Base-by-base conservation (phyloP, 23 tunicate genomes). In the Corella eumyota region DNA sequence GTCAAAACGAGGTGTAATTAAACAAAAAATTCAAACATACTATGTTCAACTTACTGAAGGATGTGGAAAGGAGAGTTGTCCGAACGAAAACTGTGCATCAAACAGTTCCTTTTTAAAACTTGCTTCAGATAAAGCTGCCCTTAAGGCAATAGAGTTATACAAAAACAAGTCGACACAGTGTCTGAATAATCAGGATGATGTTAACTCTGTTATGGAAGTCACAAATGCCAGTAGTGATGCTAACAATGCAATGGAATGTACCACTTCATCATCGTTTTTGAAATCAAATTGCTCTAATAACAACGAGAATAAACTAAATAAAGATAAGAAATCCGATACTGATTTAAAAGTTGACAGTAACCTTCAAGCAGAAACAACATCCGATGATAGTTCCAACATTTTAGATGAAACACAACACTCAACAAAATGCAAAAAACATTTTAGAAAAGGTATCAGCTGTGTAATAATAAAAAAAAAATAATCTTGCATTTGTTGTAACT, bases 21-120 rank as follows among this genome's bases (percentile, higher is more conserved):
- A 75, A 36, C 67, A 34, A 36, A 59, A 54, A 25, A 84, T 84
- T 15, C 84, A 84, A 47, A 83, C 69, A 32, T 84, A 66, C 56
- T 84, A 68, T 56, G 56, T 36, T 3, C 72, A 68, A 30, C 51
- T 84, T 3, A 84, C 83, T 34, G 67, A 75, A 34, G 94, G 94
- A 4, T 84, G 94, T 58, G 68, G 74, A 15, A 75, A 68, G 4
- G 30, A 61, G 6, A 32, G 63, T 75, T 84, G 94, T 50, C 22
- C 67, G 6, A 84, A 84, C 65, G 70, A 74, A 2, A 64, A 84
- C 50, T 84, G 94, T 69, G 94, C 94, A 50, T 84, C 94, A 6
- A 75, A 75, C 62, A 73, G 83, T 38, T 34, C 48, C 17, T 31
- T 40, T 55, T 9, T 46, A 62, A 69, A 75, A 35, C 61, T 84